Evolutionary conservation across 2,888 invertebrate species (phyloP), one percentile per base, ranked within the genome.

Genomic region (Trachelus tabidus): DNA sequence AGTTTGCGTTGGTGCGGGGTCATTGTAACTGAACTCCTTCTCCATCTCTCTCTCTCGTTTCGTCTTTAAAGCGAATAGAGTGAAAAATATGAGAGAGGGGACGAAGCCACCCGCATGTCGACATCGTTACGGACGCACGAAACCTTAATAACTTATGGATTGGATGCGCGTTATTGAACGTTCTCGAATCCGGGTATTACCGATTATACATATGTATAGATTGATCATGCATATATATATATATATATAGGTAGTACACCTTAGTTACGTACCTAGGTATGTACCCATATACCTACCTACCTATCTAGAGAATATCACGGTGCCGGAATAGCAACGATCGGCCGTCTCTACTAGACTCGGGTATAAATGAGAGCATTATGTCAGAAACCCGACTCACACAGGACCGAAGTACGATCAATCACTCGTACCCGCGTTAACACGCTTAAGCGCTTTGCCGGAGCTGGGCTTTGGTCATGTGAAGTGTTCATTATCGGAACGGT

Each of bases 141-240:
- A 83, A 86, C 87, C 85, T 89, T 88, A 88, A 89, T 89, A 89
- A 89, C 88, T 89, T 87, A 88, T 89, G 87, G 88, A 89, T 89
- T 85, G 86, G 85, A 88, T 86, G 82, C 81, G 84, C 86, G 87
- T 88, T 87, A 89, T 89, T 87, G 89, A 89, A 84, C 89, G 85
- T 82, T 82, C 86, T 83, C 56, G 86, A 89, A 89, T 90, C 88
- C 86, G 87, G 87, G 88, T 85, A 86, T 88, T 89, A 89, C 88
- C 89, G 89, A 89, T 87, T 23, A 56, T 23, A 40, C 40, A 9
- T 40, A 23, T 23, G 56, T 56, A 56, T 56, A 56, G 23, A 56
- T 56, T 56, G 56, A 23, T 56, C 56, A 6, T 40, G 15, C 15
- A 40, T 40, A 40, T 12, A 23, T 56, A 56, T 56, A 40, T 40